Percentiles rank a stretch among this genome's conserved stretches.
Conservation (phyloP, 2,888 invertebrate species). For the Scrobipalpa atriplicella region DNA sequence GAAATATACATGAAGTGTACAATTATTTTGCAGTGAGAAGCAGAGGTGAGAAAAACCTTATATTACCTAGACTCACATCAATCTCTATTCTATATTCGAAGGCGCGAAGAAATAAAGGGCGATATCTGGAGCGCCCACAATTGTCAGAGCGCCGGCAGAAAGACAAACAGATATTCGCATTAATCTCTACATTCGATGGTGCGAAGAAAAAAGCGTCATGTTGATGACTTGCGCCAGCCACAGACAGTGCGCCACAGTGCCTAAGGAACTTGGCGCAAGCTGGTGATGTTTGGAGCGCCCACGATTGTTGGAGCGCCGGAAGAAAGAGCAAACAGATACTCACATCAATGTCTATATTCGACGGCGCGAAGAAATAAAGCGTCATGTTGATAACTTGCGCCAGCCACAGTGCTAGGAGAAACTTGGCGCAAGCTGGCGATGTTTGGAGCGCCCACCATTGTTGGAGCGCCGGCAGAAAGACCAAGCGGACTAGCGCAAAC, state of each 20-base stretch:
- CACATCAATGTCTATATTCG: constrained; percentile 78
- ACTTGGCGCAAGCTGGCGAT: constrained; percentile 87
- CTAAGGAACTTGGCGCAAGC: constrained; percentile 89
- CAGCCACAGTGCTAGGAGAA: constrained; percentile 90
- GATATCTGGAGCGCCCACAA: constrained; percentile 98
- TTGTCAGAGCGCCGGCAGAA: constrained; percentile 91
- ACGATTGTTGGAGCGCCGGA: constrained; percentile 94
- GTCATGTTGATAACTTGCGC: constrained; percentile 86
- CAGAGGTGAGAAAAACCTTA: too few relatives aligned
- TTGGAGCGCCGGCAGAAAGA: constrained; percentile 92
- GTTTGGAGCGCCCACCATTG: constrained; percentile 97
- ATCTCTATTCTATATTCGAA: constrained; percentile 67
- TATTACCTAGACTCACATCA: constrained; percentile 84
- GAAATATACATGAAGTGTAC: too few relatives aligned
- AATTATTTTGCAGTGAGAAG: too few relatives aligned
- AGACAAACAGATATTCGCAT: constrained; percentile 88
- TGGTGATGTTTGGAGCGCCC: constrained; percentile 93
- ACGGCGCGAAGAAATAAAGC: constrained; percentile 77
- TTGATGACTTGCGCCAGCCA: constrained; percentile 89
- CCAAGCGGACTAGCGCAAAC: constrained; percentile 90
- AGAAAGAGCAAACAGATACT: constrained; percentile 42
- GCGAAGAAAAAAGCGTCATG: constrained; percentile 77
- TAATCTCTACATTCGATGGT: constrained; percentile 68
- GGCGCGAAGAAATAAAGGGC: constrained; percentile 80
- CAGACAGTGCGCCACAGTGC: too few relatives aligned